Evolutionary conservation across 2,113 vertebrate species (phyloP), one percentile per base, ranked within the genome.

Genomic region (Otocyon megalotis): DNA sequence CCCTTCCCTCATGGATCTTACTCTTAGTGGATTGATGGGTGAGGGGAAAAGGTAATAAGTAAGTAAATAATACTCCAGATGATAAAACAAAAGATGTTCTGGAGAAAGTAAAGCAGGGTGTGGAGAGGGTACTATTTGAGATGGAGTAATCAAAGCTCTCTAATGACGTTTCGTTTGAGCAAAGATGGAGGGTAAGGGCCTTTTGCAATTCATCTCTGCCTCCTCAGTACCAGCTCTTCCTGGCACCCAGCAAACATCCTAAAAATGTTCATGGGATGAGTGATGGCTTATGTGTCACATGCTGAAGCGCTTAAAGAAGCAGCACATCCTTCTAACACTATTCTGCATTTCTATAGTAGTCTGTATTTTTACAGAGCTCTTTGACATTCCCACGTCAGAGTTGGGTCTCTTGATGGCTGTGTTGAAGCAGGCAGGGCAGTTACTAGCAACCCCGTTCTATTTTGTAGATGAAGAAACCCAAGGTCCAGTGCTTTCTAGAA

Each of bases 231-330:
- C 32, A 22, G 43, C 26, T 53, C 43, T 80, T 30, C 54, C 72
- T 58, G 37, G 8, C 8, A 22, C 26, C 37, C 12, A 5, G 32
- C 0, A 53, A 20, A 8, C 2, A 62, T 60, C 30, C 67, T 22
- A 1, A 26, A 13, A 13, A 26, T 15, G 26, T n/a, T 32, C 15
- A 0, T 1, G 8, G 80, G 16, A 53, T 24, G 24, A 30, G 28
- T n/a, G 54, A 7, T 35, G 11, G 48, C 5, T 83, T 43, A 0
- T 0, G 5, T 20, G 24, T 50, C 69, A 13, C 4, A 3, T 50
- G 62, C 79, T 62, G 43, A 69, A 35, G 58, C 76, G 16, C 87
- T 86, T 48, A 17, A 65, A 43, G 63, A 72, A 63, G 35, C 56
- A 19, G 60, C 28, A 28, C n/a, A 1, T 32, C n/a, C 35, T 71